phyloP scores from a whole-genome alignment of 2,888 invertebrate species.

The Temnothorax unifasciatus region DNA sequence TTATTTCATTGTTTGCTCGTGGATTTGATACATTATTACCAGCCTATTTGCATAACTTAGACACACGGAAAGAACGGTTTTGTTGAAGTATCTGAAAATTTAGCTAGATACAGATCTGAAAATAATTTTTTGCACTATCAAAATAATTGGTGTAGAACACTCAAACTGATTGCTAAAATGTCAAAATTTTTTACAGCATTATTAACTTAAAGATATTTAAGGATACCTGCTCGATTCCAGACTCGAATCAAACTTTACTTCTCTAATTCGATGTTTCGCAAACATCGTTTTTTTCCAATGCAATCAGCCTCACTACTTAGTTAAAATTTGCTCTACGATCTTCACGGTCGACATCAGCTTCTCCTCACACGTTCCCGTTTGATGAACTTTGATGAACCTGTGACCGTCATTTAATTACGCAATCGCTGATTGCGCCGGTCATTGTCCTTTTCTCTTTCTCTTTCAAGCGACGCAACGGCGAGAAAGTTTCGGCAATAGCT shows the following conservation, averaged over 20 bases:
- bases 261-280: background rate
- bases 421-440: constrained; percentile 37
- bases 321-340: constrained; percentile 19
- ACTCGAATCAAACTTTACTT: constrained; percentile 4
- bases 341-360: constrained; percentile 14
- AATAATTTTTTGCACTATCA: too few relatives aligned
- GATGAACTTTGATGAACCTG: constrained; percentile 28
- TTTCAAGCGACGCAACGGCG: background rate
- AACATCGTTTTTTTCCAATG: background rate
- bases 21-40: constrained; percentile 49
- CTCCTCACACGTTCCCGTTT: background rate
- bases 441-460: background rate
- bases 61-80: background rate
- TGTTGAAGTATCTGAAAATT: too few relatives aligned
- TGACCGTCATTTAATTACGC: constrained; percentile 46
- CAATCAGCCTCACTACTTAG: constrained; percentile 19
- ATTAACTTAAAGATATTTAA: background rate
- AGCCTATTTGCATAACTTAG: constrained; percentile 48
- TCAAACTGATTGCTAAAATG: too few relatives aligned
- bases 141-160: too few relatives aligned
- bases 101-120: too few relatives aligned
- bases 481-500: constrained; percentile 28
- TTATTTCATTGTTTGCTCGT: constrained; percentile 49
- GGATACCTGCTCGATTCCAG: background rate
- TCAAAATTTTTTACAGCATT: too few relatives aligned